Evolutionary conservation across 2,113 vertebrate genomes (phyloP), one percentile per base, ranked within the genome.

Genomic region (Eurystomus gularis): DNA sequence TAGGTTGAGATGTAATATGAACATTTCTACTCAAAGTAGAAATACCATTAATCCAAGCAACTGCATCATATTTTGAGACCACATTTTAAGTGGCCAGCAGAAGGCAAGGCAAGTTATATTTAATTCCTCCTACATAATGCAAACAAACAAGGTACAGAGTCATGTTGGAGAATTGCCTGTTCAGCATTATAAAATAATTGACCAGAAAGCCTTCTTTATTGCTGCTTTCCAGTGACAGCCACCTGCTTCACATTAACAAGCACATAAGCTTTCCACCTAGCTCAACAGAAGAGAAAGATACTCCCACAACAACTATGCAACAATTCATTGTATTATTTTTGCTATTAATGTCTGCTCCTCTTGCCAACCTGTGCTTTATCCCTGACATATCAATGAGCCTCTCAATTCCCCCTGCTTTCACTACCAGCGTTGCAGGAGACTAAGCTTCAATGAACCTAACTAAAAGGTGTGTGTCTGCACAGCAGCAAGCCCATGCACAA

Each of bases 151-250:
- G 26, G 39, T 26, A n/a, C 1, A 42, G 13, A 52, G 33, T n/a
- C 5, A 4, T 55, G 66, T 13, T 1, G 3, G 39, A 79, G 31
- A 95, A 35, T 31, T 84, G 69, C 31, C 55, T 90, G 54, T 65
- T 95, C 69, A 91, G 79, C 61, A 79, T 88, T 82, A 90, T 64
- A 52, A 69, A 87, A 91, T 31, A 72, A 80, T 15, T 86, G 77
- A 93, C 62, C 73, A 86, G 48, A 85, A 95, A 92, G 58, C 31
- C 5, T 17, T n/a, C 26, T 82, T 81, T 82, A 64, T 77, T 75
- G 35, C 58, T 91, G 19, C 39, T 80, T 93, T 88, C 61, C 75
- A 94, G 42, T 39, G n/a, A 73, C 2, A 78, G 40, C n/a, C 61
- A 70, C 49, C 54, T 69, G 61, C 35, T 93, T 71, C 40, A 24